Evolutionary conservation across 2,113 vertebrate genomes (phyloP), one percentile per base, ranked within the genome.

Genomic region (Meles meles): DNA sequence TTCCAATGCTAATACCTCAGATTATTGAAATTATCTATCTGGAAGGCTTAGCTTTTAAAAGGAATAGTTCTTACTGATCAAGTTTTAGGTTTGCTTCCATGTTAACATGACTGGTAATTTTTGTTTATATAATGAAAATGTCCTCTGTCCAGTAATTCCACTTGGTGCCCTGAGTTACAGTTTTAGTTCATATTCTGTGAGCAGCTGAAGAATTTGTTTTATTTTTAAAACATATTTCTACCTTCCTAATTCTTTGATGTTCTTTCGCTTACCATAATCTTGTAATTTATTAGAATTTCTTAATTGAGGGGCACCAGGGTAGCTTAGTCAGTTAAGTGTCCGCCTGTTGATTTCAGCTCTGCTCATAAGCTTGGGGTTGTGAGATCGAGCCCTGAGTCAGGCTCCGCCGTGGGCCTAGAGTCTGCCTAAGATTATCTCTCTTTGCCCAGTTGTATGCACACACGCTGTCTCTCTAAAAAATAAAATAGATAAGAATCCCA

Each of bases 21-120:
- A 55, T 92, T 55, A 88, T 92, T 92, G 67, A 93, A 95, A 94
- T 96, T 42, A 39, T 10, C 44, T 94, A 15, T 67, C 90, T 90
- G 61, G 15, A 88, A 71, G n/a, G 27, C 65, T 31, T 59, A 59
- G 80, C 59, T 83, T 87, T 95, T 90, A 37, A 77, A 94, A 92
- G 83, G 34, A 77, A 67, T 85, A 47, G 44, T 85, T 90, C 17
- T 92, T 95, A 88, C 49, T 89, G 84, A 94, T 55, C 52, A 18
- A 55, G 25, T 88, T 72, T 57, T 42, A 47, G 65, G 85, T 63
- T 76, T 94, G 27, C 88, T 95, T 65, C 81, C 37, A 17, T 65
- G 39, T 67, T 52, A 27, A 74, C 2, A 91, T 81, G 85, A 77
- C 31, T 96, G 80, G n/a, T 67, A 37, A 69, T 59, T 71, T 85